Evolutionary conservation across 2,113 vertebrate species (phyloP).

Genomic region (Aspiorhynchus laticeps): DNA sequence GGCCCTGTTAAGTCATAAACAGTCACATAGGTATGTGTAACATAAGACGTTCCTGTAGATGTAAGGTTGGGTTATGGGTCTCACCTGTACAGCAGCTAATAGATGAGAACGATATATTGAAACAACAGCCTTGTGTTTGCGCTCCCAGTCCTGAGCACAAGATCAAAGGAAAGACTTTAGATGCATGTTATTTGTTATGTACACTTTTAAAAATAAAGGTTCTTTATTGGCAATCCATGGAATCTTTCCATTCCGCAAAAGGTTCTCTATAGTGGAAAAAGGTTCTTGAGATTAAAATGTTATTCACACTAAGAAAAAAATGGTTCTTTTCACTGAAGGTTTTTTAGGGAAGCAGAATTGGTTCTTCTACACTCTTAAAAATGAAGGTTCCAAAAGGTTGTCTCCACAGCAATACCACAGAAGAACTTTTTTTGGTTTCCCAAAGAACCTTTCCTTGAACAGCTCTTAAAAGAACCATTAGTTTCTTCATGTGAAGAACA

Average conservation of each 20-base stretch:
- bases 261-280: not conserved
- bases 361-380: not conserved
- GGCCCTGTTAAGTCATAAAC: slow-evolving; percentile 76
- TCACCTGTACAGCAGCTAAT: slow-evolving; percentile 91
- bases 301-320: not conserved
- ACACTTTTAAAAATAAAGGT: not conserved
- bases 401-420: not conserved
- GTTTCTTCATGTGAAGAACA: too few species aligned
- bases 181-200: not conserved
- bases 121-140: slow-evolving; percentile 83
- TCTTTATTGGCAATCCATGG: not conserved
- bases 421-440: too few species aligned
- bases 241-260: not conserved
- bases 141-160: slow-evolving; percentile 81
- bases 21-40: not conserved
- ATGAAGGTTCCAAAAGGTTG: not conserved
- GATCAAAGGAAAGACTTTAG: not conserved
- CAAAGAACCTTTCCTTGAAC: too few species aligned
- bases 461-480: too few species aligned
- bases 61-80: slow-evolving; percentile 37
- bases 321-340: not conserved
- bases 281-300: not conserved
- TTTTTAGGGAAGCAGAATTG: not conserved
- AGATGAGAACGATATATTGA: slow-evolving; percentile 89
- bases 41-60: not conserved